phyloP scores from a whole-genome alignment of 2,797 vertebrate species.

The Chelon labrosus region DNA sequence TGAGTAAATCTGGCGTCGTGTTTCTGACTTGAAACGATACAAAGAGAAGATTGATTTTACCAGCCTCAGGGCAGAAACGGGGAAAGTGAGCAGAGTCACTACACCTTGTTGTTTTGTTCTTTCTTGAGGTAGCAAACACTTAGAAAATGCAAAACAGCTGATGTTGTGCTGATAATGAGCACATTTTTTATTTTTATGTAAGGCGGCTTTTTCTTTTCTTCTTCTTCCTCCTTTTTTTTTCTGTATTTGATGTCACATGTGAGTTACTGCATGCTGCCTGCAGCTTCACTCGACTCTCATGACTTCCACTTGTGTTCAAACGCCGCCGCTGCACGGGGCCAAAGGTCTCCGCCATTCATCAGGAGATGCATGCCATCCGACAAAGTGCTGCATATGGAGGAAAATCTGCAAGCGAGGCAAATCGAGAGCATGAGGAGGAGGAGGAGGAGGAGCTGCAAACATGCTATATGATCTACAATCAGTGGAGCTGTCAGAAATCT shows the following conservation, averaged over 20 bases:
- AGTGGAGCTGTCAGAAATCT: constrained; percentile 67
- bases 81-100: constrained; percentile 30
- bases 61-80: constrained; percentile 37
- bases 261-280: constrained; percentile 43
- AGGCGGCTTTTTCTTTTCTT: not conserved
- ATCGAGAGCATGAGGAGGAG: constrained; percentile 41
- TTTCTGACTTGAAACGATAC: constrained; percentile 46
- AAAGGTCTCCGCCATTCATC: constrained; percentile 77
- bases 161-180: constrained; percentile 16
- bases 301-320: constrained; percentile 55
- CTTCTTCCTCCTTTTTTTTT: not conserved
- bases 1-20: constrained; percentile 58
- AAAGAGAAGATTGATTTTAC: constrained; percentile 45
- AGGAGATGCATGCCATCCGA: constrained; percentile 57
- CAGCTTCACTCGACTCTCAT: constrained; percentile 40
- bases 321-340: constrained; percentile 62
- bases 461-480: constrained; percentile 67
- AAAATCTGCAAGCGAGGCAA: constrained; percentile 78
- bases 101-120: constrained; percentile 20
- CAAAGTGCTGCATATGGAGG: constrained; percentile 75
- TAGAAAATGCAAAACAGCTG: constrained; percentile 1
- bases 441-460: constrained; percentile 51
- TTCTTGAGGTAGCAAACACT: not conserved
- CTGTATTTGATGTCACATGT: constrained; percentile 3
- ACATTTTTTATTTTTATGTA: constrained; percentile 14